Base-by-base conservation (phyloP, 92 coral and sea anemone genomes). In the Anthopleura xanthogrammica region DNA sequence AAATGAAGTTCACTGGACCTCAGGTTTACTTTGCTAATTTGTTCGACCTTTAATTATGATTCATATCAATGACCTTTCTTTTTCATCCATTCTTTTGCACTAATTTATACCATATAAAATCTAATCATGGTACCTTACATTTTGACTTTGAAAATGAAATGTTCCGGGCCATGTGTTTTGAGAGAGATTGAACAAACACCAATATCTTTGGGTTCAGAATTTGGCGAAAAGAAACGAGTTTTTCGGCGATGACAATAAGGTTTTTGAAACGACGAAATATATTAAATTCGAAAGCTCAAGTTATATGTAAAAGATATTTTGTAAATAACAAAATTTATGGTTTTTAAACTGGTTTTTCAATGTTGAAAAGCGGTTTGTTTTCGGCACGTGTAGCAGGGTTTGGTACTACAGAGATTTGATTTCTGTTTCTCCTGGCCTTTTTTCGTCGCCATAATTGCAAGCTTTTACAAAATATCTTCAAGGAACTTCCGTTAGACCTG, bases 121-220 rank as follows among this genome's bases (percentile, higher is more conserved):
- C 43, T 41, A 46, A 70, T 68, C 75, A 22, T 7, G 1, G 7
- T n/a, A 23, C 74, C 41, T 68, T 68, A 23, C 0, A 71, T 42
- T 70, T 81, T 68, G 84, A 81, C 84, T 81, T 68, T 71, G 43
- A 19, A 36, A 70, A 58, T 60, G 46, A 81, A 41, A 3, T 29
- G 23, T 7, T 7, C 36, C 2, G 16, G 58, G 66, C 74, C 84
- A 81, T 54, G 23, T 71, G 77, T 70, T 7, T 2, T 6, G 39
- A 9, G 74, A 23, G 16, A 24, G 74, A 6, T 19, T 24, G 70
- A 3, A 5, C 29, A n/a, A 60, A 60, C 23, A 60, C 0, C 65
- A 20, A 5, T 9, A 60, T 3, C 5, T 62, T 62, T 5, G 29
- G 23, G 50, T 5, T 46, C 50, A 46, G 50, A 46, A 46, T 46